Percentiles rank a stretch among this genome's conserved stretches.
Evolutionary conservation across 1,140 invertebrate genomes (phyloP).

Genomic region (Triops cancriformis): DNA sequence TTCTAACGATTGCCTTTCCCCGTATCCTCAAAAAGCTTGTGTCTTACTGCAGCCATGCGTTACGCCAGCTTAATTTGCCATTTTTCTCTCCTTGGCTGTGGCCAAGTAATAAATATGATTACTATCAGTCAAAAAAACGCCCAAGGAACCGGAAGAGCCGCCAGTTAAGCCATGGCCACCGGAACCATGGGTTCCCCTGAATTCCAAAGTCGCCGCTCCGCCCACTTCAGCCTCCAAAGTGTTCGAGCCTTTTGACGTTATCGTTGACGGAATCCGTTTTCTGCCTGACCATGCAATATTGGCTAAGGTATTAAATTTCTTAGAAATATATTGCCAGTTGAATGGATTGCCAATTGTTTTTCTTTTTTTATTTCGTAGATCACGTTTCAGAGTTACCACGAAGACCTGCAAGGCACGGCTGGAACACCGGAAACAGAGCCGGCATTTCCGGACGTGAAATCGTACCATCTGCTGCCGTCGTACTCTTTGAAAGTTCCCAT

Average conservation of each 20-base stretch:
- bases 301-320: background rate
- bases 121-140: background rate
- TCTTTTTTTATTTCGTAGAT: background rate
- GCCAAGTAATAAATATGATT: background rate
- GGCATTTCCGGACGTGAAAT: background rate
- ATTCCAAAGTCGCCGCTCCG: background rate
- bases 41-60: background rate
- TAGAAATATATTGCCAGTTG: background rate
- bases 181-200: background rate
- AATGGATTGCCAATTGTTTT: background rate
- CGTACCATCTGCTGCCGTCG: background rate
- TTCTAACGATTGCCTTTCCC: background rate
- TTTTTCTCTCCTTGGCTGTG: background rate
- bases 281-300: constrained; percentile 9
- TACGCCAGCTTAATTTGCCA: background rate
- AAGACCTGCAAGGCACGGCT: background rate
- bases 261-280: background rate
- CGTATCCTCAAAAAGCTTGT: background rate
- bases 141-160: background rate
- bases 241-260: constrained; percentile 1
- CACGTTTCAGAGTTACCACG: background rate
- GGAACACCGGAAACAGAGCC: background rate
- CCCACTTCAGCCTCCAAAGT: background rate
- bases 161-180: background rate
- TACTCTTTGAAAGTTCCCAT: background rate